Evolutionary conservation across 2,888 invertebrate genomes (phyloP).

Genomic region (Erannis defoliaria): DNA sequence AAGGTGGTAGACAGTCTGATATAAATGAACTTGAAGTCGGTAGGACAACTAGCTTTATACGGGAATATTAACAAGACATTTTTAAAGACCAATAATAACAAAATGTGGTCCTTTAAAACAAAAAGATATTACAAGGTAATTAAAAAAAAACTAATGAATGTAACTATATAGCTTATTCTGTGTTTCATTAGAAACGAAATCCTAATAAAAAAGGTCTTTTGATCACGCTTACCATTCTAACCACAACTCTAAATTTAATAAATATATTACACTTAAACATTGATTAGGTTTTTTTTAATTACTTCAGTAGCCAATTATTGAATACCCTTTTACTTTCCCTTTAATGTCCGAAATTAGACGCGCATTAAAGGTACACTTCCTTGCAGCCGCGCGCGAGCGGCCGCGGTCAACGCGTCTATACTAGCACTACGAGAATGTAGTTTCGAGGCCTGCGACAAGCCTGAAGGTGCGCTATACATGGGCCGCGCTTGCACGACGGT

Average conservation of each 20-base stretch:
- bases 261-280: constrained; percentile 37
- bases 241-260: constrained; percentile 32
- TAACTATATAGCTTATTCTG: neutral
- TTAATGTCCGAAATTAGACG: neutral
- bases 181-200: neutral
- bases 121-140: neutral
- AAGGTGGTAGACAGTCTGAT: neutral
- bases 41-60: constrained; percentile 67
- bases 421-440: too few species aligned
- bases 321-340: neutral
- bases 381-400: too few species aligned
- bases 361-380: neutral
- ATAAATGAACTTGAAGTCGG: constrained; percentile 54
- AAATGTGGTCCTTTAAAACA: neutral
- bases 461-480: too few species aligned
- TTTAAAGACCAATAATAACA: constrained; percentile 27
- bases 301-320: constrained; percentile 1
- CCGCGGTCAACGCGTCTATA: too few species aligned
- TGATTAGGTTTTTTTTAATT: neutral
- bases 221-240: constrained; percentile 16
- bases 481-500: too few species aligned
- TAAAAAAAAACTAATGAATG: constrained; percentile 1
- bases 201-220: neutral
- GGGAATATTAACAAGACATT: constrained; percentile 66
- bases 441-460: too few species aligned